phyloP scores from a whole-genome alignment of 2,888 invertebrate species.

The Leucoptera coffeella region DNA sequence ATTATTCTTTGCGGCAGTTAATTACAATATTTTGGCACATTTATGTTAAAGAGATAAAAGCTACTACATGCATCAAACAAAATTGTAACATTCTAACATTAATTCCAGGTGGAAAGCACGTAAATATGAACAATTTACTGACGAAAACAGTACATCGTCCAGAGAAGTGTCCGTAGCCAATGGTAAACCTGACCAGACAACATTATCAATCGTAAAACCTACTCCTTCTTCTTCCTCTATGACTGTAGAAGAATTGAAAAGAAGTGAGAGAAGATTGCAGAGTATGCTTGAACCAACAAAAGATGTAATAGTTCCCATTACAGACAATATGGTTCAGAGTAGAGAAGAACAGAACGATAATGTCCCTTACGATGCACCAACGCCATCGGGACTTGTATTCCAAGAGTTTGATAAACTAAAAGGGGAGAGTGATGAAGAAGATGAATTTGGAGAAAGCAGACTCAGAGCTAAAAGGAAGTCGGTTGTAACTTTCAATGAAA shows the following conservation, averaged over 20 bases:
- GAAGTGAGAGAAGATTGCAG: conserved; percentile 28
- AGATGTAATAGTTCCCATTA: conserved; percentile 14
- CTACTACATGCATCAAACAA: too few relatives aligned
- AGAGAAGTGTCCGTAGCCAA: conserved; percentile 14
- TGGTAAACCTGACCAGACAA: conserved; percentile 13
- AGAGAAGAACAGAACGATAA: too few relatives aligned
- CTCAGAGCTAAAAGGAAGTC: conserved; percentile 26
- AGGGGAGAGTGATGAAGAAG: conserved; percentile 23
- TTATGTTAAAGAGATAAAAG: too few relatives aligned
- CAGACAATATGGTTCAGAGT: conserved; percentile 4
- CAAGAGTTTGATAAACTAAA: conserved; percentile 39
- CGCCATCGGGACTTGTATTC: conserved; percentile 16
- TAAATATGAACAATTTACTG: conserved; percentile 24
- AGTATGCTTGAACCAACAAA: conserved; percentile 21
- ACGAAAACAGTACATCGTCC: conserved; percentile 21
- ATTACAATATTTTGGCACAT: too few relatives aligned
- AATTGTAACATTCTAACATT: too few relatives aligned
- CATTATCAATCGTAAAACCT: conserved; percentile 15
- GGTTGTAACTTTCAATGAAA: conserved; percentile 50
- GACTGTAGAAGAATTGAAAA: conserved; percentile 29
- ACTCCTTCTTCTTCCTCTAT: too few relatives aligned
- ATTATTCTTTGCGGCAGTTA: too few relatives aligned
- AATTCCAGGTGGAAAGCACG: conserved; percentile 18
- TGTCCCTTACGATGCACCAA: conserved; percentile 9
- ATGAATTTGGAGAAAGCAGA: conserved; percentile 32